Evolutionary conservation across 2,888 invertebrate genomes (phyloP).

Genomic region (Pterobdella sp.): DNA sequence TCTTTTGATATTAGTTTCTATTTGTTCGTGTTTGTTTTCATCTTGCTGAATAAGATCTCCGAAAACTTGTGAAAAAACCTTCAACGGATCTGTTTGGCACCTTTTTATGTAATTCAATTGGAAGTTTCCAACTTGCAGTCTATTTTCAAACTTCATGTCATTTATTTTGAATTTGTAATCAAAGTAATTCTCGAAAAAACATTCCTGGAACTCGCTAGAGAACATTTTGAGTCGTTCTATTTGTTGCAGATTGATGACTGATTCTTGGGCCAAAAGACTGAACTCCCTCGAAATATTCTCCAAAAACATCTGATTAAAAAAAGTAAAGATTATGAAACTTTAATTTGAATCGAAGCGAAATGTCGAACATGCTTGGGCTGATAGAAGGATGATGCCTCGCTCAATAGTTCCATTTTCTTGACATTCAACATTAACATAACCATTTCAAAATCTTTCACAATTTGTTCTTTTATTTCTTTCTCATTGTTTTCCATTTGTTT

Average conservation of each 20-base stretch:
- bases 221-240: neutral
- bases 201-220: neutral
- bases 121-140: neutral
- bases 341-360: neutral
- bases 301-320: neutral
- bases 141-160: neutral
- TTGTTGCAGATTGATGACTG: neutral
- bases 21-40: neutral
- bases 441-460: slow-evolving; percentile 3
- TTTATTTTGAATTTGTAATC: neutral
- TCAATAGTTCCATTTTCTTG: neutral
- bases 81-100: neutral
- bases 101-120: neutral
- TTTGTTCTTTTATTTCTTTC: neutral
- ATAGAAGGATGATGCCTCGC: neutral
- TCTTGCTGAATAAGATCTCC: neutral
- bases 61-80: neutral
- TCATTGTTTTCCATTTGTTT: neutral
- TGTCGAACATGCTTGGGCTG: neutral
- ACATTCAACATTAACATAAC: neutral
- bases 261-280: neutral
- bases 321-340: neutral
- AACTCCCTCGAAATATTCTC: neutral
- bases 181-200: neutral
- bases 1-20: neutral